Percentiles rank a stretch among this genome's conserved stretches.
Conservation (phyloP, 2,888 invertebrate species). For the Caradrina clavipalpis region DNA sequence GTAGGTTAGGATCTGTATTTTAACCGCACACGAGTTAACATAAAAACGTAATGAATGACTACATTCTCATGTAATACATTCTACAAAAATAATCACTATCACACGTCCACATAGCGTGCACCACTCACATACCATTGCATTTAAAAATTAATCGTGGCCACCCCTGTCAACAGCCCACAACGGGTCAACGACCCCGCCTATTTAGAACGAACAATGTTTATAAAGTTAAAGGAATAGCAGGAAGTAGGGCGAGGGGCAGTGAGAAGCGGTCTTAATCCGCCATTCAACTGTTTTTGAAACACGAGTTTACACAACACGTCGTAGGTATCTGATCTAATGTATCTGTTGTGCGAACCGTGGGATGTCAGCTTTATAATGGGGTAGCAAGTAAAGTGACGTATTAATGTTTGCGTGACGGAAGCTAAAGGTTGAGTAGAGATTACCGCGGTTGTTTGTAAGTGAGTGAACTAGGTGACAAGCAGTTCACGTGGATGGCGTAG, state of each 20-base stretch:
- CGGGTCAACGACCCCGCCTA: constrained; percentile 85
- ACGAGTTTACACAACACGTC: constrained; percentile 19
- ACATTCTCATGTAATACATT: constrained; percentile 31
- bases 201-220: constrained; percentile 86
- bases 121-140: constrained; percentile 81
- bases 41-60: constrained; percentile 22
- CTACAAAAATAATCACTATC: constrained; percentile 60
- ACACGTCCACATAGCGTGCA: constrained; percentile 77
- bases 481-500: constrained; percentile 31
- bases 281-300: constrained; percentile 70
- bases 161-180: constrained; percentile 82
- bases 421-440: constrained; percentile 41
- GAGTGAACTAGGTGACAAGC: constrained; percentile 41
- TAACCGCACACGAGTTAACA: constrained; percentile 1
- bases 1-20: neutral
- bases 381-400: constrained; percentile 44
- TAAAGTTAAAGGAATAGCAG: constrained; percentile 79
- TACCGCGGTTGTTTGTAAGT: constrained; percentile 37
- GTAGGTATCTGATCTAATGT: constrained; percentile 21
- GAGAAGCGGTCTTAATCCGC: constrained; percentile 64
- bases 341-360: constrained; percentile 19
- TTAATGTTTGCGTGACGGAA: constrained; percentile 51
- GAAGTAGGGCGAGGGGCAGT: constrained; percentile 78
- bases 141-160: constrained; percentile 87
- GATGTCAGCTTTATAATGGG: constrained; percentile 42